Evolutionary conservation across 2,113 vertebrate genomes (phyloP), one percentile per base, ranked within the genome.

Genomic region (Cariama cristata): DNA sequence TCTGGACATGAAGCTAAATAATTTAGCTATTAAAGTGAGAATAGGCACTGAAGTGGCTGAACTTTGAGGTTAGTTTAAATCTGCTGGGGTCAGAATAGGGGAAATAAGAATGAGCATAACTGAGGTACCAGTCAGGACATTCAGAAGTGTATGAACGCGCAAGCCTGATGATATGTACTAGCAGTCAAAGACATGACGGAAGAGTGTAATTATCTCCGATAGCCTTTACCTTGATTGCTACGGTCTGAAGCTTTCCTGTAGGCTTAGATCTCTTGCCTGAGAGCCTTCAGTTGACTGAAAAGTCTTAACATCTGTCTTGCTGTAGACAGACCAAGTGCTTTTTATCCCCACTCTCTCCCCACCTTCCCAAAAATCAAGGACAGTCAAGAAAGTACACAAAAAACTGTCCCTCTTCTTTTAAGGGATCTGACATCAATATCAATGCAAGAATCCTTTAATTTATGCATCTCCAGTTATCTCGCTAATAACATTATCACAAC

Each of bases 121-220:
- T 91, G 55, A 74, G 32, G 32, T 74, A 22, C 72, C 27, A 9
- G n/a, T 35, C 26, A 80, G 42, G 60, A 24, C 35, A 55, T 22
- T 81, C 55, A 42, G 47, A 86, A 80, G 35, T 1, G 9, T 11
- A 52, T 11, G 11, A 9, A 64, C 93, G 33, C 8, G 9, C 16
- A 60, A 35, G 30, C 45, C 44, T 72, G 35, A 49, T 73, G 33
- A 64, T 4, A 35, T 17, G 14, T 11, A 59, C 56, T 35, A 6
- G 40, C 32, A 23, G 40, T 58, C 23, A 79, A 86, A 82, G 53
- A 52, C 0, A 0, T 17, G 47, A 77, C 0, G 0, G 35, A 52
- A 32, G 35, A 69, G 23, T 6, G 21, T 22, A 58, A 56, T 21
- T 63, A 15, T 20, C 79, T 14, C 67, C n/a, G 45, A 62, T 2